Evolutionary conservation across 1,140 invertebrate genomes (phyloP), one percentile per base, ranked within the genome.

Genomic region (Psilanteris sp.): DNA sequence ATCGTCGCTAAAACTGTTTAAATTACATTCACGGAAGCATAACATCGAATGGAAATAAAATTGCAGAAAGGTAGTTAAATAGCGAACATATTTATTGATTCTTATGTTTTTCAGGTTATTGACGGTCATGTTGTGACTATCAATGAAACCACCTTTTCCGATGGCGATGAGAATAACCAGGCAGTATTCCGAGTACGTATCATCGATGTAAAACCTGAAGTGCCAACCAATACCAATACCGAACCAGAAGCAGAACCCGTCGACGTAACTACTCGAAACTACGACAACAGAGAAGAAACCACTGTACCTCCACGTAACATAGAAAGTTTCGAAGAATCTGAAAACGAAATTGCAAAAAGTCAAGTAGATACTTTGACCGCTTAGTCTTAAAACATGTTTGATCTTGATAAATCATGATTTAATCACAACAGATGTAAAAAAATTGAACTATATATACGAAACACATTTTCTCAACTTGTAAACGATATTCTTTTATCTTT

Each of bases 121-220:
- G 83, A 90, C 32, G 90, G 90, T 15, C 90, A 91, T 74, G 86
- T 89, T 22, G 89, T 91, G 5, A 90, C 90, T 10, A 86, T 91
- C 31, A 91, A 91, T 67, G 89, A 91, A 71, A 91, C 91, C 0
- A 88, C 87, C 6, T 91, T 89, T 78, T 72, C 79, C 10, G 81
- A 87, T 11, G 85, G 87, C 9, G 83, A 88, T 43, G 87, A 88
- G 8, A 78, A 85, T 24, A 73, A 77, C 10, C 85, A 85, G 8
- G 79, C 87, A 0, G 66, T 89, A 41, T 88, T 90, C 76, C 89
- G 89, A 71, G 81, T 91, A 2, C 86, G 89, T 9, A 81, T 89
- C 8, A 85, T 91, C 15, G 89, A 91, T 52, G 85, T 91, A 0
- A 83, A 88, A 62, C 90, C 91, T 0, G 71, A 82, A 41, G 85